These are phyloP conservation scores for Drosophila lacteicornis DNA, from an alignment of 1,140 invertebrate species.

Conservation along the genomic window DNA sequence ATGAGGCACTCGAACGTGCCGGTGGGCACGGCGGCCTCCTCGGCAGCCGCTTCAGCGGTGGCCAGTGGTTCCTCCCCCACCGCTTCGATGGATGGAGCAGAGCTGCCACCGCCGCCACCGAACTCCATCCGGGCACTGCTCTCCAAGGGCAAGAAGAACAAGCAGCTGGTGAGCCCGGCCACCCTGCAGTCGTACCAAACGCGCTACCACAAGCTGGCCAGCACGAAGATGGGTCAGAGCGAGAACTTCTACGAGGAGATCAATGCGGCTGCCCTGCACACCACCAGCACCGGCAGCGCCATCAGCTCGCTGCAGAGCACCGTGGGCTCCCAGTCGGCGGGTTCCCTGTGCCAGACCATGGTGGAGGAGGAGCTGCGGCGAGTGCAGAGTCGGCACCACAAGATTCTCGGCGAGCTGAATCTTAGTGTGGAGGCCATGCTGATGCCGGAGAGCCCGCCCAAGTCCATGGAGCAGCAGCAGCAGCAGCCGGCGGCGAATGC, in stretches of 20 bases:
- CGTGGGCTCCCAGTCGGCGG: conserved; percentile 71
- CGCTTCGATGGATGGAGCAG: conserved; percentile 17
- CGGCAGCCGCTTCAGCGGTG: neutral
- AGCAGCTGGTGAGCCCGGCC: conserved; percentile 67
- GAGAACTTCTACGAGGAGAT: conserved; percentile 96
- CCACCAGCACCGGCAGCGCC: conserved; percentile 31
- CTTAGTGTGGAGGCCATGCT: conserved; percentile 94
- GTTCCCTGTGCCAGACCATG: conserved; percentile 87
- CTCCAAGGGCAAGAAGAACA: conserved; percentile 81
- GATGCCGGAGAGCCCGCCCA: conserved; percentile 88
- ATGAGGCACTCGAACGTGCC: conserved; percentile 87
- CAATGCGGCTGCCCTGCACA: conserved; percentile 84
- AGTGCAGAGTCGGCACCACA: conserved; percentile 91
- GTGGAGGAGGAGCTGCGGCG: conserved; percentile 92
- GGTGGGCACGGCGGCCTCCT: neutral
- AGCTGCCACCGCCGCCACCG: conserved; percentile 69
- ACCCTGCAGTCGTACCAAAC: conserved; percentile 75
- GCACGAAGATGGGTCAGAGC: conserved; percentile 88
- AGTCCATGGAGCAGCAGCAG: conserved; percentile 8
- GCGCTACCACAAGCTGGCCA: conserved; percentile 71
- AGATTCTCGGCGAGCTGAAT: conserved; percentile 93
- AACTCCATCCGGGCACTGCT: conserved; percentile 84
- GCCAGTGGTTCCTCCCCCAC: conserved; percentile 56
- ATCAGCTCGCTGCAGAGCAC: conserved; percentile 38
- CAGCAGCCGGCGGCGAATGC: conserved; percentile 21